Evolutionary conservation across 2,797 vertebrate genomes (phyloP).

Genomic region (Craterocephalus amniculus): DNA sequence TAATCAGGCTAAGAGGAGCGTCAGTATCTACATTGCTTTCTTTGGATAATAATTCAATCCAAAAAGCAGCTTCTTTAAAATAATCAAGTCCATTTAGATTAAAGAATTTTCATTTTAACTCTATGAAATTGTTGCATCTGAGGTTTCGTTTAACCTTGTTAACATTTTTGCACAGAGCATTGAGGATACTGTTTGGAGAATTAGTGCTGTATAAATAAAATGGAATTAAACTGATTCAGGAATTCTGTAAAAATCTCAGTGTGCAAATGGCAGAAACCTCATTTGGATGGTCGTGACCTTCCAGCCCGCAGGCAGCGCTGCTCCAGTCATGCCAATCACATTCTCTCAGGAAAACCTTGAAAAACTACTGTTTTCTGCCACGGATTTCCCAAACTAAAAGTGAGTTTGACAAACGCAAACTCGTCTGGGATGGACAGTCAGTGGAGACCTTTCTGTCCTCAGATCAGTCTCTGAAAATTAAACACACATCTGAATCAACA

Average conservation of each 20-base stretch:
- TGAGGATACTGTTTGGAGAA: too few relatives aligned
- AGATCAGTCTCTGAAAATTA: too few relatives aligned
- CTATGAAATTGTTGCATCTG: too few relatives aligned
- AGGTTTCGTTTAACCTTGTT: not conserved
- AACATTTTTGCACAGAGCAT: too few relatives aligned
- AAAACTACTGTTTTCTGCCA: not conserved
- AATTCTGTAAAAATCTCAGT: not conserved
- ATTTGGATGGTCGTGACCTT: not conserved
- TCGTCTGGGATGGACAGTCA: not conserved
- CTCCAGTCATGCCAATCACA: not conserved
- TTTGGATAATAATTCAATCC: too few relatives aligned
- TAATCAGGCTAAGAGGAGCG: too few relatives aligned
- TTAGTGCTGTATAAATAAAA: not conserved
- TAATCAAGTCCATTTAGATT: not conserved
- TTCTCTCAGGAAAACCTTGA: not conserved
- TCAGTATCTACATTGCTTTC: too few relatives aligned
- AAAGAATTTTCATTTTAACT: not conserved
- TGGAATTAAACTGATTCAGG: not conserved
- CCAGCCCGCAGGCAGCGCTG: not conserved
- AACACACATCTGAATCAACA: too few relatives aligned
- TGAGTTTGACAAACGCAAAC: not conserved
- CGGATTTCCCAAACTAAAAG: not conserved
- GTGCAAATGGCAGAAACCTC: too few relatives aligned
- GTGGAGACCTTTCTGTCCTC: too few relatives aligned
- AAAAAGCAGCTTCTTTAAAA: not conserved